Conservation (phyloP, 2,888 invertebrate genomes). For the Tigriopus californicus region DNA sequence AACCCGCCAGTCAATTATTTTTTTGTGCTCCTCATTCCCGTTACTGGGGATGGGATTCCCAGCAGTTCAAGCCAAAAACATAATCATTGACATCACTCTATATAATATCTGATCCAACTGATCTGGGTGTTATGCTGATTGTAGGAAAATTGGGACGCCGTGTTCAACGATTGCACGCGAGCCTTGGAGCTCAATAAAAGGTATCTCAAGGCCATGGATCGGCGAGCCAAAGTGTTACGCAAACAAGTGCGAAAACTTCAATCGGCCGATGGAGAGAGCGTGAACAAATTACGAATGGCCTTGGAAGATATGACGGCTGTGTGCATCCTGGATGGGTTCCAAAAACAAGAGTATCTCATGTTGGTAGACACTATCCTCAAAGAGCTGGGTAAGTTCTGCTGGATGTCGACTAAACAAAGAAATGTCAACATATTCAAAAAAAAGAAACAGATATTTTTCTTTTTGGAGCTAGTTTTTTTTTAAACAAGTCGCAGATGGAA, state of each 20-base stretch:
- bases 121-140: background rate
- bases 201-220: conserved; percentile 22
- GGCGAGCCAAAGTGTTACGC: conserved; percentile 21
- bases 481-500: too few species aligned
- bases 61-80: too few species aligned
- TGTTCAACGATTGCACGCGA: conserved; percentile 30
- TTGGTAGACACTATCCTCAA: conserved; percentile 74
- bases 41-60: background rate
- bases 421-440: too few species aligned
- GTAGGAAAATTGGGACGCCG: conserved; percentile 38
- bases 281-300: conserved; percentile 54
- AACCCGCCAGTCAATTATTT: background rate
- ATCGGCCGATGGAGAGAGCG: conserved; percentile 39
- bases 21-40: too few species aligned
- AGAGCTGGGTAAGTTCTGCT: conserved; percentile 45
- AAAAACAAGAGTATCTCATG: conserved; percentile 54
- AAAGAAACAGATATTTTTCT: too few species aligned
- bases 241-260: conserved; percentile 22
- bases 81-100: too few species aligned
- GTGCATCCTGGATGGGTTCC: conserved; percentile 72
- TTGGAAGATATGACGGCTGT: conserved; percentile 83
- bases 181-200: conserved; percentile 30
- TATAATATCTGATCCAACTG: too few species aligned
- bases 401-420: too few species aligned
- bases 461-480: too few species aligned